Evolutionary conservation across 1,140 invertebrate species (phyloP), one percentile per base, ranked within the genome.

Genomic region (Drosophila jambulina): DNA sequence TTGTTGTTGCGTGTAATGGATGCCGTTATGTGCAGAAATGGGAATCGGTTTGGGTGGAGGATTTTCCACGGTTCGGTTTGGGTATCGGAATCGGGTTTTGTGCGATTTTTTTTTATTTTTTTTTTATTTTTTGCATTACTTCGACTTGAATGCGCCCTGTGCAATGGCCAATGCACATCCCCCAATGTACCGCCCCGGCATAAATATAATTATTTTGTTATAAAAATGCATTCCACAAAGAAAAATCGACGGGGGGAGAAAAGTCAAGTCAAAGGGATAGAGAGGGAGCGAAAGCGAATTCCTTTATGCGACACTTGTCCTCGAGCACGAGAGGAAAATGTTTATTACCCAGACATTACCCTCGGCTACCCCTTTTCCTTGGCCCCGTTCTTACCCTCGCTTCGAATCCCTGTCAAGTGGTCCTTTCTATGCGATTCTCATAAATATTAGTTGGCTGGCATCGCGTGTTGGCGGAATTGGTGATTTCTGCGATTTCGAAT

Each of bases 121-220:
- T n/a, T n/a, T n/a, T n/a, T n/a, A n/a, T n/a, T 48, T 72, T 78
- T 78, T 78, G 82, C 78, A 82, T 85, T 85, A 86, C 82, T 82
- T 82, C 80, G 67, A 62, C 83, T 82, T 70, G 79, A 77, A 69
- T 82, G 83, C 68, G 40, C 60, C 61, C 36, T 70, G 64, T 75
- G 82, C 64, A 80, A 77, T 80, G 46, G 48, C 38, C 57, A 75
- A 67, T 67, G 76, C 45, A 38, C 58, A 48, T 40, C n/a, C 12
- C 9, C 19, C 21, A 17, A 23, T 6, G 29, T 40, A 60, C 42
- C 64, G 25, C 21, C 49, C 57, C 59, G 71, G 67, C 83, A 83
- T 87, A 87, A 87, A 87, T 87, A 87, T 87, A 87, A 87, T 87
- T 87, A 87, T 87, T 88, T 83, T 63, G 80, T 87, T 86, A 87